These are phyloP conservation scores for Seladonia tumulorum DNA, from an alignment of 2,888 invertebrate genomes.

Conservation along the genomic window DNA sequence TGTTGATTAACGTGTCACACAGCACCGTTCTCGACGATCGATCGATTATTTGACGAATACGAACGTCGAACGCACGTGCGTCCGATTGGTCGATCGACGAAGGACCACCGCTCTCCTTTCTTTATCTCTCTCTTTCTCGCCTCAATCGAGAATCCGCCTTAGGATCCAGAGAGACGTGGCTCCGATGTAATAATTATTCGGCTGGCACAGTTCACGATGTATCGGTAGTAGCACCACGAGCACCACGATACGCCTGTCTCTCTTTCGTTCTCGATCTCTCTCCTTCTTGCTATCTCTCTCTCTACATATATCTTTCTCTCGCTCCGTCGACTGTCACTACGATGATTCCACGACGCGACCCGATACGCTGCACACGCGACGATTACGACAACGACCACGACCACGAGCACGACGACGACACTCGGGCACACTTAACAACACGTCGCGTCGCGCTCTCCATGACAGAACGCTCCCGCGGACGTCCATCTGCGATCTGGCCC, in stretches of 20 bases:
- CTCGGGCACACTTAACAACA: constrained; percentile 62
- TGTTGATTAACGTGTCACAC: constrained; percentile 46
- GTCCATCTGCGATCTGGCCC: constrained; percentile 76
- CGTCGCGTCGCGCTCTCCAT: constrained; percentile 70
- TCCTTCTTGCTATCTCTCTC: not conserved
- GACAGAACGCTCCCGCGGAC: constrained; percentile 76
- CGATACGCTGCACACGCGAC: constrained; percentile 47
- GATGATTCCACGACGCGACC: constrained; percentile 30
- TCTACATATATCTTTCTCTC: not conserved
- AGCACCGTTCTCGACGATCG: constrained; percentile 51
- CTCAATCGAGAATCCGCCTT: not conserved
- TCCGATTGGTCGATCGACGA: constrained; percentile 33
- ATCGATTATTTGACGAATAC: constrained; percentile 24
- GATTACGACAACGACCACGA: constrained; percentile 46
- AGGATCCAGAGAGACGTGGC: constrained; percentile 23
- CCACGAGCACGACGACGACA: constrained; percentile 58
- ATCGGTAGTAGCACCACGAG: constrained; percentile 52
- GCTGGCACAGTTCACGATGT: constrained; percentile 44
- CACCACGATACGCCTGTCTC: constrained; percentile 44
- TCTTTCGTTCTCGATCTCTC: not conserved
- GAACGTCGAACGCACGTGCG: constrained; percentile 25
- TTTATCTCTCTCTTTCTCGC: not conserved
- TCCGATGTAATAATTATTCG: constrained; percentile 54
- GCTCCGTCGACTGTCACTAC: constrained; percentile 60
- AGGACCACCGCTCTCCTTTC: constrained; percentile 7